These are phyloP conservation scores for Vidua macroura DNA, from an alignment of 2,113 vertebrate species.

Conservation along the genomic window DNA sequence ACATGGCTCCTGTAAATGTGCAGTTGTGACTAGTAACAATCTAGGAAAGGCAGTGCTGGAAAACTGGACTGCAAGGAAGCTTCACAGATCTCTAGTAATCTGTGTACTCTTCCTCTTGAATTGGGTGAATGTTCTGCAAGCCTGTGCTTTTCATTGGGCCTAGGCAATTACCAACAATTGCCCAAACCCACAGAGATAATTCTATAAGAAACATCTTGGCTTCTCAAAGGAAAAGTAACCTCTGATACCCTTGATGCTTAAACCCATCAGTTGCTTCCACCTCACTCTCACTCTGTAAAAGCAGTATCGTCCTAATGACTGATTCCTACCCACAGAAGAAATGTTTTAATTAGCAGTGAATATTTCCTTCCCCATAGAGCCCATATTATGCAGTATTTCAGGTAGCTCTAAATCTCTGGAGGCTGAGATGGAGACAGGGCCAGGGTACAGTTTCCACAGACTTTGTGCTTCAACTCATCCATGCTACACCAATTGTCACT, in stretches of 20 bases:
- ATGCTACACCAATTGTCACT: background rate
- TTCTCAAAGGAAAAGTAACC: background rate
- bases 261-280: background rate
- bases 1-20: background rate
- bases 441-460: background rate
- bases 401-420: background rate
- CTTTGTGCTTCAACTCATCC: background rate
- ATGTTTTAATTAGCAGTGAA: background rate
- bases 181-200: background rate
- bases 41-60: background rate
- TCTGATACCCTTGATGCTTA: background rate
- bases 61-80: background rate
- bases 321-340: background rate
- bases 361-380: background rate
- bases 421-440: accelerated
- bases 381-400: background rate
- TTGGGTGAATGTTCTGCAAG: background rate
- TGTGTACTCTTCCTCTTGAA: background rate
- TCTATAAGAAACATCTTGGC: background rate
- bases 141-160: background rate
- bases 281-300: background rate
- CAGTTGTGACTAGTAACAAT: background rate
- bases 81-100: background rate
- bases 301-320: background rate
- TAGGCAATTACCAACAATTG: background rate